These are phyloP conservation scores for Epizoanthus ramosus DNA, from an alignment of 92 coral and sea anemone species.

Conservation along the genomic window DNA sequence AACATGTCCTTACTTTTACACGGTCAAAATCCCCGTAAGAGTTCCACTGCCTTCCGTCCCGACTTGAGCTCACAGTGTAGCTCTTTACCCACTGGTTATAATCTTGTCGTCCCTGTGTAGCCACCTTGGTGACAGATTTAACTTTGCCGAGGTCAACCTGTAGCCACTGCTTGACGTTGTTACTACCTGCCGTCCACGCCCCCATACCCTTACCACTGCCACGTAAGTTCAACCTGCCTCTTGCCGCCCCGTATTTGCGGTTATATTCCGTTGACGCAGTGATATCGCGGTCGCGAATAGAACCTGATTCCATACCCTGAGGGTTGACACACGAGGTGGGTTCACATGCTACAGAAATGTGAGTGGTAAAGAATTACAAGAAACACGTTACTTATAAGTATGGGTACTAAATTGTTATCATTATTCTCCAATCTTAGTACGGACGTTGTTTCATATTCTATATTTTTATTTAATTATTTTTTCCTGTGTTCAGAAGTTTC, in stretches of 20 bases:
- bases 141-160: background rate
- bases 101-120: conserved; percentile 6
- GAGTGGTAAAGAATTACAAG: too few species aligned
- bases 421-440: too few species aligned
- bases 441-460: too few species aligned
- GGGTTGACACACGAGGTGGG: background rate
- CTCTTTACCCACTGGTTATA: background rate
- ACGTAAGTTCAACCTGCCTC: background rate
- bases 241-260: background rate
- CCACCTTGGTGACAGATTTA: conserved; percentile 6
- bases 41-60: background rate
- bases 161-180: background rate
- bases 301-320: conserved; percentile 5
- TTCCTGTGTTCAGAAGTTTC: too few species aligned
- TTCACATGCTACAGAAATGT: too few species aligned
- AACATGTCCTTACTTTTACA: background rate
- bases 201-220: background rate
- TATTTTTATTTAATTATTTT: too few species aligned
- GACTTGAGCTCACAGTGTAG: background rate
- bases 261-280: background rate
- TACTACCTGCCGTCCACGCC: background rate
- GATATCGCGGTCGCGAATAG: background rate
- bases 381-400: too few species aligned
- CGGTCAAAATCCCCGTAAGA: background rate
- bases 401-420: too few species aligned